Percentiles rank a stretch among this genome's conserved stretches.
Conservation (phyloP, 23 tunicate genomes). For the Oikopleura vanhoeffeni region DNA sequence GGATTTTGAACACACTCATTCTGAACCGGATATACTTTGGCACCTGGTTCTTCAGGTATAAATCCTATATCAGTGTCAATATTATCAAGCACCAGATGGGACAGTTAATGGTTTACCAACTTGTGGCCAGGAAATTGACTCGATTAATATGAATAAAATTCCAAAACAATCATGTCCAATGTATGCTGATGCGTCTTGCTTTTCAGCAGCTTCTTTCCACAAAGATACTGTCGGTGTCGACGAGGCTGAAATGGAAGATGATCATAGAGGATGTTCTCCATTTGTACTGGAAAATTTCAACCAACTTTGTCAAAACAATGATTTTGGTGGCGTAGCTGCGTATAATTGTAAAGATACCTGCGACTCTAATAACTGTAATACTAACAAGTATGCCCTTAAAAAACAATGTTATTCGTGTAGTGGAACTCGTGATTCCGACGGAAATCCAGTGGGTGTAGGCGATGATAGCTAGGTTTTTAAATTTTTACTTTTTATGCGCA, state of each 20-base stretch:
- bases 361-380: not conserved
- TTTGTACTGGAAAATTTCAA: not conserved
- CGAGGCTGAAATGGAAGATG: not conserved
- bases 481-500: not conserved
- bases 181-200: slow-evolving; percentile 11
- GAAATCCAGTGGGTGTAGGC: not conserved
- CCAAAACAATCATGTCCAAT: not conserved
- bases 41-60: too few relatives aligned
- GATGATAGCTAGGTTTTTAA: not conserved
- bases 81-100: not conserved
- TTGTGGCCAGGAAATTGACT: not conserved
- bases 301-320: not conserved
- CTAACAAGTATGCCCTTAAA: not conserved
- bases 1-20: too few relatives aligned
- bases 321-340: not conserved
- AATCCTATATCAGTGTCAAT: too few relatives aligned
- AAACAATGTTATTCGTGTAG: not conserved
- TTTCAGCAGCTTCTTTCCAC: not conserved
- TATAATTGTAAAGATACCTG: not conserved
- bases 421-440: not conserved
- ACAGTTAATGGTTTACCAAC: not conserved
- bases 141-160: not conserved
- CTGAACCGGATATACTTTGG: too few relatives aligned
- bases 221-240: not conserved
- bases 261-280: slow-evolving; percentile 5